phyloP scores from a whole-genome alignment of 2,888 invertebrate species.

The Clostera curtula region DNA sequence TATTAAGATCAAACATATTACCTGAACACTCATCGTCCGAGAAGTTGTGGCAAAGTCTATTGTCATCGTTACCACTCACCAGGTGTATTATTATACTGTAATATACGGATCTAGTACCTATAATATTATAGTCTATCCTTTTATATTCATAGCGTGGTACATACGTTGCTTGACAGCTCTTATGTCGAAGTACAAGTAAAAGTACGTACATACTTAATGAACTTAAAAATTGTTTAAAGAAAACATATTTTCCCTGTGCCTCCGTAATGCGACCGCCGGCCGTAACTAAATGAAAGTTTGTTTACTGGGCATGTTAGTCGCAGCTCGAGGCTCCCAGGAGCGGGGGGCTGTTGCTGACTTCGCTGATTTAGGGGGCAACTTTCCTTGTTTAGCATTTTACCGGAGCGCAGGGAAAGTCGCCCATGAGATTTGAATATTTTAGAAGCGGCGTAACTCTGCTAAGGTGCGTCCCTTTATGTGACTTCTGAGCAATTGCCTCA shows the following conservation, averaged over 20 bases:
- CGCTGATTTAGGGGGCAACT: constrained; percentile 64
- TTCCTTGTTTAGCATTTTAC: constrained; percentile 68
- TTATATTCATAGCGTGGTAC: too few species aligned
- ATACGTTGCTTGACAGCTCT: too few species aligned
- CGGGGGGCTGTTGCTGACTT: constrained; percentile 39
- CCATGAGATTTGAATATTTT: constrained; percentile 67
- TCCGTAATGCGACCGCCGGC: constrained; percentile 30
- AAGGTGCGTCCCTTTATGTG: constrained; percentile 53
- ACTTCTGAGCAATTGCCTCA: constrained; percentile 39
- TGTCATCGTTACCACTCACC: too few species aligned
- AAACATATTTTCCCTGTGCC: constrained; percentile 28
- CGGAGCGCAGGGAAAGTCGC: constrained; percentile 54
- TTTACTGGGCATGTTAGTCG: constrained; percentile 50
- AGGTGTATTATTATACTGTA: too few species aligned
- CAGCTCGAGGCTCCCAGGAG: constrained; percentile 31
- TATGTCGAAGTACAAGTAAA: too few species aligned
- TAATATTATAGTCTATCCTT: too few species aligned
- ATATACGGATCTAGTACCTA: too few species aligned
- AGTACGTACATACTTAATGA: background rate
- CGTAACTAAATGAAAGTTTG: constrained; percentile 52
- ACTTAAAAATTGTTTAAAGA: constrained; percentile 8
- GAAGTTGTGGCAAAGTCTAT: too few species aligned
- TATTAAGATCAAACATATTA: too few species aligned
- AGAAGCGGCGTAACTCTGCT: constrained; percentile 53
- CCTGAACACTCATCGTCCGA: too few species aligned